A percentile compares a stretch with the other conserved stretches of the same genome.
Conservation (phyloP, 2,888 invertebrate species). For the Ryuthela nishihirai region DNA sequence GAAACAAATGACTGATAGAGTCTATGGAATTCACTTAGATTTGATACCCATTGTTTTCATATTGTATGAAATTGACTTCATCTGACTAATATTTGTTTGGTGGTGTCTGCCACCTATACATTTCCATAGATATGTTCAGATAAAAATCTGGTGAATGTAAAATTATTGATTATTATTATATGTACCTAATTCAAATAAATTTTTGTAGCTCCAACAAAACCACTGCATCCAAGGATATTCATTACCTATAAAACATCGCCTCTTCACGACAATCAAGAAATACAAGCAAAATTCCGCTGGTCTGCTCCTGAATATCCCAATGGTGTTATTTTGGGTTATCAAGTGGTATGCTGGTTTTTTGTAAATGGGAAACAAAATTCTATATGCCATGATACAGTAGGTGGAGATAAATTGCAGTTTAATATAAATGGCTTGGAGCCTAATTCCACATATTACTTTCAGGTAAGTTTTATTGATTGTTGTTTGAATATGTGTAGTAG, state of each 20-base stretch:
- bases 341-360: conserved; percentile 63
- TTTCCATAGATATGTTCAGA: no score
- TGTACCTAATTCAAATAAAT: no score
- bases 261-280: conserved; percentile 43
- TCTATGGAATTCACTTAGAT: no score
- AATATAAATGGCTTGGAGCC: conserved; percentile 58
- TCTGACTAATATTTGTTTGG: no score
- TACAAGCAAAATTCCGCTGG: conserved; percentile 74
- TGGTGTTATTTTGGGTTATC: conserved; percentile 70
- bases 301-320: conserved; percentile 68
- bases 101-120: no score
- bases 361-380: conserved; percentile 9
- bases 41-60: no score
- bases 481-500: no score
- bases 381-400: conserved; percentile 26
- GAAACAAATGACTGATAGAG: no score
- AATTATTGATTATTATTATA: no score
- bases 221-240: conserved; percentile 68
- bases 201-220: conserved; percentile 64
- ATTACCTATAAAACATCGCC: conserved; percentile 56
- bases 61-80: no score
- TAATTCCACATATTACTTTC: conserved; percentile 65
- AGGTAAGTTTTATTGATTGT: conserved; percentile 56
- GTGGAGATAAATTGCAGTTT: conserved; percentile 59
- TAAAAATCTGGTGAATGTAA: no score